Percentiles rank a stretch among this genome's conserved stretches.
Evolutionary conservation across 2,888 invertebrate genomes (phyloP).

Genomic region (Therioaphis trifolii): DNA sequence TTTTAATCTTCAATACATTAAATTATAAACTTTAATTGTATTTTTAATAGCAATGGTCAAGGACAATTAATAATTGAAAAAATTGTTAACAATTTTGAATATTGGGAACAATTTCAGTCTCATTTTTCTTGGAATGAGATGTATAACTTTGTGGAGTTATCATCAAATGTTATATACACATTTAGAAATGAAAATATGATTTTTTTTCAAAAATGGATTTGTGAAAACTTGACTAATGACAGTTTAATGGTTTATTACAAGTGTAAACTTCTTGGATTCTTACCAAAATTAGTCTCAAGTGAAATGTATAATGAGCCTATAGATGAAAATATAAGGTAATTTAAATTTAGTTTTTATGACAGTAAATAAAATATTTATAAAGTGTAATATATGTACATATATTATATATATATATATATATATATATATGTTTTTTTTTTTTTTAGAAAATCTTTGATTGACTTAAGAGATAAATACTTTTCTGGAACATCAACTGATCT

Average conservation of each 20-base stretch:
- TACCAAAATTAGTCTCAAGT: conserved; percentile 24
- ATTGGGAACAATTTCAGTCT: background rate
- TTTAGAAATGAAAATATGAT: conserved; percentile 29
- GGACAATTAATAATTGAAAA: conserved; percentile 31
- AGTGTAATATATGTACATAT: no score
- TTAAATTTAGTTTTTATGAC: background rate
- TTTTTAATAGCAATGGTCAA: background rate
- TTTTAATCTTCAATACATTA: background rate
- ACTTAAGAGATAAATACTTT: conserved; percentile 36
- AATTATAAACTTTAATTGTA: background rate
- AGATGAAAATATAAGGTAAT: conserved; percentile 32
- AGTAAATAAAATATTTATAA: background rate
- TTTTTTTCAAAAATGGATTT: conserved; percentile 32
- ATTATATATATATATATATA: no score
- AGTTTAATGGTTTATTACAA: conserved; percentile 41
- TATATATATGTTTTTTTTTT: no score
- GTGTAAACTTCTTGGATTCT: conserved; percentile 30
- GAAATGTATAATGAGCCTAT: background rate
- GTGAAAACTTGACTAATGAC: conserved; percentile 25
- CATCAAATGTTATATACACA: conserved; percentile 7
- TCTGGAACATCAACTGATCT: background rate
- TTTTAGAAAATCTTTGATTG: conserved; percentile 30
- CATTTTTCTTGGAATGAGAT: conserved; percentile 19
- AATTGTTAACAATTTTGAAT: background rate
- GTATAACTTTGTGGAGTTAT: conserved; percentile 20